Conservation (phyloP, 2,888 invertebrate genomes). For the Apotomis betuletana region DNA sequence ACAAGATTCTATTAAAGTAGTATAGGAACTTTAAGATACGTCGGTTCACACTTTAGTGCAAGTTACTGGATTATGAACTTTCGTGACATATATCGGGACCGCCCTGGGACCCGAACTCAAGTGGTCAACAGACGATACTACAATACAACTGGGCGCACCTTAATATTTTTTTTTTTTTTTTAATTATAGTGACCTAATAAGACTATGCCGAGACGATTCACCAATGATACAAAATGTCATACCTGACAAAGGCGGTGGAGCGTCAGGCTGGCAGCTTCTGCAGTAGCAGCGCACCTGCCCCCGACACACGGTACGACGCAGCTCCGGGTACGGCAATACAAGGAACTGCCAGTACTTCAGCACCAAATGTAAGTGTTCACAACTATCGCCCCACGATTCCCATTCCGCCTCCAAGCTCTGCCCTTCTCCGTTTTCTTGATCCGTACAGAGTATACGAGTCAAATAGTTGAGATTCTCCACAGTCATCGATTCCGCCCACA, state of each 20-base stretch:
- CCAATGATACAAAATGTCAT: conserved; percentile 1
- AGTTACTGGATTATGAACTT: no score
- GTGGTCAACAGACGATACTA: no score
- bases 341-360: conserved; percentile 72
- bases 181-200: no score
- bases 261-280: conserved; percentile 65
- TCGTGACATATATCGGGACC: no score
- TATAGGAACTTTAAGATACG: no score
- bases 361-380: conserved; percentile 70
- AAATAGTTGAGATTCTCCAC: conserved; percentile 68
- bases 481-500: conserved; percentile 61
- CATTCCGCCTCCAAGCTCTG: conserved; percentile 66
- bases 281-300: conserved; percentile 73
- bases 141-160: no score
- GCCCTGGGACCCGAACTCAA: no score
- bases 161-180: no score
- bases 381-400: conserved; percentile 66
- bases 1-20: no score
- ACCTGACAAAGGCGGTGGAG: conserved; percentile 62
- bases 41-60: no score
- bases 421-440: conserved; percentile 59
- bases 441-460: conserved; percentile 62
- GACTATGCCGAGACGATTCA: no score
- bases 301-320: conserved; percentile 68
- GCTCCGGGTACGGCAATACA: conserved; percentile 66